Conservation (phyloP, 1,140 invertebrate species). For the Procambarus virginalis region DNA sequence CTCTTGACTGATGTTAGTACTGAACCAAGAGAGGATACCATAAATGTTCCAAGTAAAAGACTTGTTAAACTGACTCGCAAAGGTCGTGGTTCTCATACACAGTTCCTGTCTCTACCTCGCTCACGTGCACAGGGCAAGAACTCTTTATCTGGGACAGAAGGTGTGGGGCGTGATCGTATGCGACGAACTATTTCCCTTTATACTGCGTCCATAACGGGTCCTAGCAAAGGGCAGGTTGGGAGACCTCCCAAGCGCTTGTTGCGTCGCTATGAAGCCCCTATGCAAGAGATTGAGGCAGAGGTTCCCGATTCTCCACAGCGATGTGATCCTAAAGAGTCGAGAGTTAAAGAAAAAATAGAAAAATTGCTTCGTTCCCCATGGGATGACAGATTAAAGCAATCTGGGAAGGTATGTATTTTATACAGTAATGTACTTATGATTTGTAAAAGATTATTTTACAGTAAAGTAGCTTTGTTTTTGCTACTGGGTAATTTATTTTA, state of each 20-base stretch:
- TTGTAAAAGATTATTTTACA: no score
- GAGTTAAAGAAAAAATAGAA: conserved; percentile 73
- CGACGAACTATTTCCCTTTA: conserved; percentile 60
- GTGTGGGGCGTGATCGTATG: conserved; percentile 42
- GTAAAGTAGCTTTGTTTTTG: no score
- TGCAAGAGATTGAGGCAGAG: conserved; percentile 49
- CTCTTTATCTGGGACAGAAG: conserved; percentile 36
- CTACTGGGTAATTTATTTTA: no score
- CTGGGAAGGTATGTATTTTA: conserved; percentile 52
- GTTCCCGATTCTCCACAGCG: conserved; percentile 39
- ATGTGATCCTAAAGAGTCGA: conserved; percentile 63
- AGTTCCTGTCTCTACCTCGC: conserved; percentile 57
- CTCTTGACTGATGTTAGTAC: background rate
- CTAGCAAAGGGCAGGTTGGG: conserved; percentile 71
- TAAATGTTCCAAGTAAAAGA: conserved; percentile 47
- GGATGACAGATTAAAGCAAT: conserved; percentile 72
- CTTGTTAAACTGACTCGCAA: conserved; percentile 44
- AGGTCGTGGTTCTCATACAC: conserved; percentile 44
- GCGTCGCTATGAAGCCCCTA: conserved; percentile 57
- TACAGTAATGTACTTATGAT: no score
- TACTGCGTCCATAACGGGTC: conserved; percentile 72
- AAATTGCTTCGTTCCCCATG: conserved; percentile 72
- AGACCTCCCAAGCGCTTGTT: conserved; percentile 69
- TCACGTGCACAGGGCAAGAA: conserved; percentile 35
- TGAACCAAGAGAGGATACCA: conserved; percentile 28